Evolutionary conservation across 2,888 invertebrate species (phyloP).

Genomic region (Microplitis deprimator): DNA sequence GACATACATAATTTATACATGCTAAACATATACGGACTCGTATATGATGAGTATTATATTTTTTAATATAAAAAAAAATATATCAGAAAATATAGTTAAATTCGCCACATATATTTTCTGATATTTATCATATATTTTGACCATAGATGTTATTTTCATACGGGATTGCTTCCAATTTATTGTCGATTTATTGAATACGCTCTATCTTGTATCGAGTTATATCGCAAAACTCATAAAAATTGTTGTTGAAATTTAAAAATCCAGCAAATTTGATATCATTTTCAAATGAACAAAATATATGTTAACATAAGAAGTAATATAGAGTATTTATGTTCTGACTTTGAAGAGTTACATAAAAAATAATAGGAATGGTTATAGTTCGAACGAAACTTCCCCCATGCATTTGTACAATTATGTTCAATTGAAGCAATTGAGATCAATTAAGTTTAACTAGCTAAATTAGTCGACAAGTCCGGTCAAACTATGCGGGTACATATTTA

Average conservation of each 20-base stretch:
- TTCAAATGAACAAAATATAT: background rate
- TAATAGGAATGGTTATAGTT: conserved; percentile 36
- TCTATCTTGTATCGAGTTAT: background rate
- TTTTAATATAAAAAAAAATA: too few relatives aligned
- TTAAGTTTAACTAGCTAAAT: conserved; percentile 71
- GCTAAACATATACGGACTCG: too few relatives aligned
- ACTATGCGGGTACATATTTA: conserved; percentile 38
- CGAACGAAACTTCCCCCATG: conserved; percentile 68
- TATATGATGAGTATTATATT: too few relatives aligned
- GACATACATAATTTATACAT: too few relatives aligned
- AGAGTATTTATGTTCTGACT: background rate
- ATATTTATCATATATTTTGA: too few relatives aligned
- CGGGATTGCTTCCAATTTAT: background rate
- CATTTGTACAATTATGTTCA: conserved; percentile 69
- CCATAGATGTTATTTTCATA: too few relatives aligned
- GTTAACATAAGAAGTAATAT: background rate
- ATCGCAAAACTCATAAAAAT: background rate
- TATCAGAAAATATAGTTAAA: too few relatives aligned
- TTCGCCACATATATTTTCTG: too few relatives aligned
- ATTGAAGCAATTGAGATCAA: conserved; percentile 70
- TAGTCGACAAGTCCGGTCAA: conserved; percentile 53
- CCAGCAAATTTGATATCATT: too few relatives aligned
- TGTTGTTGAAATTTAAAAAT: background rate
- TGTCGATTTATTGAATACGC: background rate
- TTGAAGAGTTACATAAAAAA: conserved; percentile 9